These are phyloP conservation scores for Ophiodon elongatus DNA, from an alignment of 2,113 vertebrate genomes.

Conservation along the genomic window DNA sequence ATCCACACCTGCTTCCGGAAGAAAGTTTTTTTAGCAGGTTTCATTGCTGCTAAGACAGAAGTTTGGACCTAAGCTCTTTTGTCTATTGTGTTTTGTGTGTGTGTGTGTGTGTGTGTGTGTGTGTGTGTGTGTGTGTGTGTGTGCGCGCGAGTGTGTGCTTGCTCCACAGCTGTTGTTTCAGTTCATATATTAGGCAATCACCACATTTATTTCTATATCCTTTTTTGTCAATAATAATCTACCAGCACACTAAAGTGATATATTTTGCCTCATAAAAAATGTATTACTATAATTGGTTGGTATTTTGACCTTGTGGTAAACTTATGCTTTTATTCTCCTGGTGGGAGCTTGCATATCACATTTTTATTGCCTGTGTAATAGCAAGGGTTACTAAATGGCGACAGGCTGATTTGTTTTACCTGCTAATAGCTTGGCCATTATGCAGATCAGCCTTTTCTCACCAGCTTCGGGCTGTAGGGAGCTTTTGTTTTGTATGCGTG, in stretches of 20 bases:
- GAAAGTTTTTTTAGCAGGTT: conserved; percentile 77
- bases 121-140: conserved; percentile 19
- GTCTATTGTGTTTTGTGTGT: conserved; percentile 30
- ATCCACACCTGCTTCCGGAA: conserved; percentile 80
- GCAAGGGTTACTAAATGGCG: conserved; percentile 57
- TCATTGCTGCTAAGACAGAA: conserved; percentile 69
- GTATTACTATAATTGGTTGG: conserved; percentile 52
- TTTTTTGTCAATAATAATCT: conserved; percentile 27
- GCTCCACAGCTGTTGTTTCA: conserved; percentile 24
- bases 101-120: conserved; percentile 29
- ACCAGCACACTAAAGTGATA: conserved; percentile 30
- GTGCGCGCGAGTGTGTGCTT: conserved; percentile 2
- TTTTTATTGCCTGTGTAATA: conserved; percentile 46
- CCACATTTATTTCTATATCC: conserved; percentile 18
- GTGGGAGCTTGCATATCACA: conserved; percentile 30
- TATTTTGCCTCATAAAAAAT: conserved; percentile 44
- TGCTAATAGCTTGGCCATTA: conserved; percentile 63
- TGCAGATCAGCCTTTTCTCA: conserved; percentile 54
- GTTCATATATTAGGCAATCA: conserved; percentile 17
- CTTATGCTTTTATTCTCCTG: conserved; percentile 49
- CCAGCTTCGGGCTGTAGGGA: conserved; percentile 48
- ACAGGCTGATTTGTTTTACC: conserved; percentile 63
- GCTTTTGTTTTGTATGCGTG: conserved; percentile 9
- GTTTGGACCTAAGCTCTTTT: conserved; percentile 63
- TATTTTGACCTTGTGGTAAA: conserved; percentile 58